phyloP scores from a whole-genome alignment of 2,888 invertebrate species.

The Rhamphomyia laevipes region DNA sequence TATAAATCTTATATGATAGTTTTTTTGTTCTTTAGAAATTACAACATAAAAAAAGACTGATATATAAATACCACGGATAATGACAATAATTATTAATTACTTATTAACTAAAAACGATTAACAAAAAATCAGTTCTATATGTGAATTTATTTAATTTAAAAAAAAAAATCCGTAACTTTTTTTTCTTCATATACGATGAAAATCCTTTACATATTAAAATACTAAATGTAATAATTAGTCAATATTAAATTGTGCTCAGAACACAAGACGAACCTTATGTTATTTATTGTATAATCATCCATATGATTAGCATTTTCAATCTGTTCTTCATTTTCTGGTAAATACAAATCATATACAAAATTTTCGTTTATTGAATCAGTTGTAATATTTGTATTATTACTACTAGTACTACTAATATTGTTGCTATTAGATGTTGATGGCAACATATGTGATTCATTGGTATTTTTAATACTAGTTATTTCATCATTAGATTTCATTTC shows the following conservation, averaged over 20 bases:
- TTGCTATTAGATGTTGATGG: not conserved
- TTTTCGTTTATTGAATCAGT: constrained; percentile 18
- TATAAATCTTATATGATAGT: too few species aligned
- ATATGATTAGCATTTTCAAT: constrained; percentile 35
- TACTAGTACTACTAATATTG: not conserved
- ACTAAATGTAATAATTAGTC: constrained; percentile 31
- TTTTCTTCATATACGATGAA: not conserved
- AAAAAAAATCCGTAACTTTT: not conserved
- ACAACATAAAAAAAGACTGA: too few species aligned
- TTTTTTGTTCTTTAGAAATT: too few species aligned
- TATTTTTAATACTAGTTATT: not conserved
- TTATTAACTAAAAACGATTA: too few species aligned
- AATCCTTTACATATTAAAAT: not conserved
- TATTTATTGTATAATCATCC: constrained; percentile 27
- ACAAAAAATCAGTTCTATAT: too few species aligned
- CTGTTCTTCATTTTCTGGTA: constrained; percentile 41
- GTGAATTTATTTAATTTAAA: too few species aligned
- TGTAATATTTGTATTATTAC: not conserved
- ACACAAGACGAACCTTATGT: constrained; percentile 37
- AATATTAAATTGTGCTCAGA: constrained; percentile 30
- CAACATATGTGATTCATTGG: not conserved
- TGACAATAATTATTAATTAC: too few species aligned
- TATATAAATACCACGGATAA: too few species aligned
- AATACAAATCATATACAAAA: constrained; percentile 55
- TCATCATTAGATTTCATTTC: not conserved